Evolutionary conservation across 2,797 vertebrate genomes (phyloP).

Genomic region (Emys orbicularis): DNA sequence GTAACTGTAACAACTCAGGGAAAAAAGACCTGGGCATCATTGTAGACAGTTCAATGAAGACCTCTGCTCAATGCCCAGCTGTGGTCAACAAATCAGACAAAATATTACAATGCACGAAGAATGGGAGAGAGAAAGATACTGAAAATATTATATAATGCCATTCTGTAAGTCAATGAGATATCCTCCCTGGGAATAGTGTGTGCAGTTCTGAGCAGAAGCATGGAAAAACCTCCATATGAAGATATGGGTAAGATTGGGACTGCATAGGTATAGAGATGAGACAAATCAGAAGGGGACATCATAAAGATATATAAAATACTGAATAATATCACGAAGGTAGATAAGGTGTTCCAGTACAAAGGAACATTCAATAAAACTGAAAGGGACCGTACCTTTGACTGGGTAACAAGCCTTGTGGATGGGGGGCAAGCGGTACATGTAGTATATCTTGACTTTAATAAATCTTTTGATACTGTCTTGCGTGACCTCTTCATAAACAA

Average conservation of each 20-base stretch:
- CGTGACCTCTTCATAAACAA: too few relatives aligned
- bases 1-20: neutral
- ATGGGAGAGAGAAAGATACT: neutral
- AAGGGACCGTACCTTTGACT: neutral
- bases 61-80: neutral
- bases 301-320: neutral
- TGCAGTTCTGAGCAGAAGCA: neutral
- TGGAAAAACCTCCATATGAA: neutral
- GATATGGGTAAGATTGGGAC: too few relatives aligned
- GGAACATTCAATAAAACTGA: neutral
- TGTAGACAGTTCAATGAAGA: neutral
- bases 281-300: neutral
- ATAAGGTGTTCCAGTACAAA: neutral
- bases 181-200: neutral
- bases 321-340: neutral
- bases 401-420: too few relatives aligned
- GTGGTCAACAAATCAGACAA: neutral
- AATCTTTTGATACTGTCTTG: too few relatives aligned
- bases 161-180: neutral
- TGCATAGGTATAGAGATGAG: neutral
- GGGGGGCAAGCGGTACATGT: too few relatives aligned
- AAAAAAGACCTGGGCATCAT: too few relatives aligned
- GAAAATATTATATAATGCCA: neutral
- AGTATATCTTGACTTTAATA: too few relatives aligned
- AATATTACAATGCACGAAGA: neutral